A percentile compares a stretch with the other conserved stretches of the same genome.
Conservation (phyloP, 2,113 vertebrate species). For the Neolamprologus variostigma region DNA sequence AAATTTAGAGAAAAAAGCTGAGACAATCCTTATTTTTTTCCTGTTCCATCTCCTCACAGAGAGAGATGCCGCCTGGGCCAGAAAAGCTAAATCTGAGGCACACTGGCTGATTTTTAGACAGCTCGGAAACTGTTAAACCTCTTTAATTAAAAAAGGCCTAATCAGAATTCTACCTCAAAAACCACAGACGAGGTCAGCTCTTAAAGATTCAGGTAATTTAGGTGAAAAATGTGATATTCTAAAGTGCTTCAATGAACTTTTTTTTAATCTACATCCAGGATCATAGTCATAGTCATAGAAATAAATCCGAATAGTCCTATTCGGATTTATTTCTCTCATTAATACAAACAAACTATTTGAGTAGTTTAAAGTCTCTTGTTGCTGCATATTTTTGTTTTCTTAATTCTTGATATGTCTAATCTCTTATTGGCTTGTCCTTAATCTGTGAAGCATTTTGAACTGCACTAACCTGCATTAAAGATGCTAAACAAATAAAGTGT, state of each 20-base stretch:
- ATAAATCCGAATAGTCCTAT: background rate
- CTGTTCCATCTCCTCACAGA: background rate
- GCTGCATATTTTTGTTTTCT: rapidly evolving
- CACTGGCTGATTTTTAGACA: background rate
- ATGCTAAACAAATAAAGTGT: background rate
- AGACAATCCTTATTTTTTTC: background rate
- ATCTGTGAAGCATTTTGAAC: background rate
- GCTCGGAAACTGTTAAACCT: background rate
- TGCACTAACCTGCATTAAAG: background rate
- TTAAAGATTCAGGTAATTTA: background rate
- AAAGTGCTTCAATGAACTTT: background rate
- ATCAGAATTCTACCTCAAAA: background rate
- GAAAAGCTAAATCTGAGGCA: background rate
- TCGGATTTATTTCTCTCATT: background rate
- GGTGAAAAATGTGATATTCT: background rate
- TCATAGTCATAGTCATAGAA: background rate
- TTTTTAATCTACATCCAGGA: background rate
- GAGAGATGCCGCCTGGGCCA: background rate
- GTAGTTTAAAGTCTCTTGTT: background rate
- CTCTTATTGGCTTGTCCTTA: background rate
- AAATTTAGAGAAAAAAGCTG: background rate
- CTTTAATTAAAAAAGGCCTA: background rate
- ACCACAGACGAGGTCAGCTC: background rate
- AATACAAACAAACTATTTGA: rapidly evolving
- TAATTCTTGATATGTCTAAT: background rate